These are phyloP conservation scores for Porites lutea DNA, from an alignment of 64 coral and sea anemone genomes.

Conservation along the genomic window DNA sequence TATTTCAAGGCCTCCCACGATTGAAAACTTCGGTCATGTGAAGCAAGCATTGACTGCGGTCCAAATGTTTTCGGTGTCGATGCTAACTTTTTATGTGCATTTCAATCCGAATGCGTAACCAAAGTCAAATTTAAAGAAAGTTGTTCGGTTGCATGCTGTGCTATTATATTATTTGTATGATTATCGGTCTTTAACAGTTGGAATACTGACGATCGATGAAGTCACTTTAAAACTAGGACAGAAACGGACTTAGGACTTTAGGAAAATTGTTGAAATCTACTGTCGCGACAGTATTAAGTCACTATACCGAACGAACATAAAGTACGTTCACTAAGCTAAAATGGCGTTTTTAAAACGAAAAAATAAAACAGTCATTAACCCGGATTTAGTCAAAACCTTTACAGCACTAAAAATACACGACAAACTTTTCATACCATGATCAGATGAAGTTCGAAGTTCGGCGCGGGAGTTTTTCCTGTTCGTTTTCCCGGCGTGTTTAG, in stretches of 20 bases:
- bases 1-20: not conserved
- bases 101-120: not conserved
- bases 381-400: not conserved
- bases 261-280: too few species aligned
- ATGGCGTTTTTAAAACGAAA: not conserved
- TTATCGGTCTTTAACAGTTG: not conserved
- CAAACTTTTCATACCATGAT: conserved; percentile 1
- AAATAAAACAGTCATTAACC: not conserved
- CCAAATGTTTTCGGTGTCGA: not conserved
- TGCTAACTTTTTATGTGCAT: not conserved
- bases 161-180: not conserved
- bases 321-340: not conserved
- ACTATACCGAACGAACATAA: too few species aligned
- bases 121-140: not conserved
- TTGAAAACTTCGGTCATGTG: not conserved
- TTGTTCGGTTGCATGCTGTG: not conserved
- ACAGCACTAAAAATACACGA: not conserved
- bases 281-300: too few species aligned
- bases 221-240: too few species aligned
- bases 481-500: not conserved
- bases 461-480: not conserved
- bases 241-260: too few species aligned
- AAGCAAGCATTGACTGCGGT: not conserved
- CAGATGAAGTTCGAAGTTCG: not conserved
- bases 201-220: too few species aligned